phyloP scores from a whole-genome alignment of 2,888 invertebrate species.

The Cactoblastis cactorum region DNA sequence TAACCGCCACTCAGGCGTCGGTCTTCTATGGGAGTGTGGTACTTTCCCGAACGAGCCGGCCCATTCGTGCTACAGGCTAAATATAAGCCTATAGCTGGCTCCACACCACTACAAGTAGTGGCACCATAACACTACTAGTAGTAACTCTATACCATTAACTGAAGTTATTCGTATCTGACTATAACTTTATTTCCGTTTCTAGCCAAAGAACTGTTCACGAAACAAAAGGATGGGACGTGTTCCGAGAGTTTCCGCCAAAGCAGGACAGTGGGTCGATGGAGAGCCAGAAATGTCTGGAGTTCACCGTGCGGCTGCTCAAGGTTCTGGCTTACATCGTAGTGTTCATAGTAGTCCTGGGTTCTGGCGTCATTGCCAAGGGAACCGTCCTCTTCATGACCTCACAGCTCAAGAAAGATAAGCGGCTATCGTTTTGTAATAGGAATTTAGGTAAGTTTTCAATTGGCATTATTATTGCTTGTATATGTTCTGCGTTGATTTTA shows the following conservation, averaged over 20 bases:
- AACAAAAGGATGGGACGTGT: conserved; percentile 98
- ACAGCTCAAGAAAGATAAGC: conserved; percentile 88
- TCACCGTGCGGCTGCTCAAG: conserved; percentile 91
- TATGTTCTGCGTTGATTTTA: too few species aligned
- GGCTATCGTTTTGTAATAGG: conserved; percentile 89
- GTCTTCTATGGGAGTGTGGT: too few species aligned
- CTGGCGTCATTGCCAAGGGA: conserved; percentile 93
- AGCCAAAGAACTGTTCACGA: conserved; percentile 91
- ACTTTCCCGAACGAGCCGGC: too few species aligned
- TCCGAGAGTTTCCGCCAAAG: conserved; percentile 93
- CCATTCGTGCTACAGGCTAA: too few species aligned
- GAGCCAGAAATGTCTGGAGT: conserved; percentile 90
- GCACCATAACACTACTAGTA: too few species aligned
- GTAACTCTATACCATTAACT: too few species aligned
- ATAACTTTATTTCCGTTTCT: conserved; percentile 26
- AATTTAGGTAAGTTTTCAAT: conserved; percentile 83
- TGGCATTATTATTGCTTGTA: too few species aligned
- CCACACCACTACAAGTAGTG: too few species aligned
- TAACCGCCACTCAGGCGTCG: too few species aligned
- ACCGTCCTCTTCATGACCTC: conserved; percentile 95
- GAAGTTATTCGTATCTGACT: not conserved
- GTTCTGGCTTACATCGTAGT: conserved; percentile 91
- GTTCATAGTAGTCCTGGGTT: conserved; percentile 89
- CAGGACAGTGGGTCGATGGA: conserved; percentile 94
- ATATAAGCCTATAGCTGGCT: too few species aligned